Evolutionary conservation across 2,888 invertebrate species (phyloP), one percentile per base, ranked within the genome.

Genomic region (Strigamia maritima): DNA sequence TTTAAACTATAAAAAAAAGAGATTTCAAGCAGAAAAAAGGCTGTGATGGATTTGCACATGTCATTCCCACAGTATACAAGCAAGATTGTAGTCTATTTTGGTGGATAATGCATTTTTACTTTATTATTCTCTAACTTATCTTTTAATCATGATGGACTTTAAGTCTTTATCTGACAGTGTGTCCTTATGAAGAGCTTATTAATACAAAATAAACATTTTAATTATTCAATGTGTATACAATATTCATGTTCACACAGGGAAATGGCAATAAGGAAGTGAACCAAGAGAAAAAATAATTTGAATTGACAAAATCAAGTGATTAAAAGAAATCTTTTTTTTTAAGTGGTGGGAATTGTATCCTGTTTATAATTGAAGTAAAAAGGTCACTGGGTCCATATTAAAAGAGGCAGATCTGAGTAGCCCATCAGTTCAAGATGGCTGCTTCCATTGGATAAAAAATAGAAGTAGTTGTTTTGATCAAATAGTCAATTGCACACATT

Each of bases 381-480:
- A 70, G 70, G 70, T 70, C 70, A 70, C 70, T 28, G 26, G 70
- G 70, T 70, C 28, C 70, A 70, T 26, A 28, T 28, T 70, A 16
- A 70, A n/a, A 70, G 16, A n/a, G 19, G 54, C 54, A 19, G 70
- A 70, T 70, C 70, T 70, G 70, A 70, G 70, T 70, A 28, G 70
- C 28, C 70, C 70, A 70, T 70, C 70, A 70, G 70, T 70, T 70
- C 70, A 70, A 70, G 70, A 70, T 70, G 70, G 70, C 24, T 70
- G 70, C 26, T 28, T 28, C 24, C 70, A 70, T 70, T 70, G 24
- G 70, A 70, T 26, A 28, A 70, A 54, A 70, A 28, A 28, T 70
- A 14, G 70, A 10, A 70, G 16, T 28, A 26, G 16, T 26, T 7
- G 28, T n/a, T n/a, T n/a, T 70, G 70, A 28, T 26, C 16, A 70